Conservation (phyloP, 2,888 invertebrate species). For the Rhagonycha lutea region DNA sequence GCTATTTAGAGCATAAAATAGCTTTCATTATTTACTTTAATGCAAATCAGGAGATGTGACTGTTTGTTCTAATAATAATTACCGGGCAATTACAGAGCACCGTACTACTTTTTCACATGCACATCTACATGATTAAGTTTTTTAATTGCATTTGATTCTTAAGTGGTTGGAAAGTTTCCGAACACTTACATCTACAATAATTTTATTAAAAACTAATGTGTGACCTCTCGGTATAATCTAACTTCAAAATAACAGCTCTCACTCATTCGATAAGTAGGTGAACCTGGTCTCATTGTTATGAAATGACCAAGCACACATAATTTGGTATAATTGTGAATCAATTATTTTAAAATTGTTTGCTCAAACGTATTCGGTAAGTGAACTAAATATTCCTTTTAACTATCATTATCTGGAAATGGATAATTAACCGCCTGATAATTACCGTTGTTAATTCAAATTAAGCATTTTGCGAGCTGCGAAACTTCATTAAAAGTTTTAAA, state of each 20-base stretch:
- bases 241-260: slow-evolving; percentile 38
- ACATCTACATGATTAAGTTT: not conserved
- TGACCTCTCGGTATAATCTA: slow-evolving; percentile 5
- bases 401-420: not conserved
- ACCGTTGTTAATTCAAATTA: not conserved
- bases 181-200: not conserved
- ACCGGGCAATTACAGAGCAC: not conserved
- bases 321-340: not conserved
- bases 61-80: not conserved
- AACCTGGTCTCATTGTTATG: slow-evolving; percentile 42
- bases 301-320: slow-evolving; percentile 32
- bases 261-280: slow-evolving; percentile 42
- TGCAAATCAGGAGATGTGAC: not conserved
- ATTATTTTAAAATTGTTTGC: not conserved
- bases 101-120: not conserved
- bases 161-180: not conserved
- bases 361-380: not conserved
- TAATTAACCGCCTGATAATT: not conserved
- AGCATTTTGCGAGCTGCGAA: not conserved
- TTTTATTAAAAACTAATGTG: not conserved
- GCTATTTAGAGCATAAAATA: not conserved
- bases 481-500: not conserved
- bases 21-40: not conserved
- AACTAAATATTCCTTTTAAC: not conserved
- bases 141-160: not conserved